Conservation (phyloP, 2,888 invertebrate species). For the Aethes cnicana region DNA sequence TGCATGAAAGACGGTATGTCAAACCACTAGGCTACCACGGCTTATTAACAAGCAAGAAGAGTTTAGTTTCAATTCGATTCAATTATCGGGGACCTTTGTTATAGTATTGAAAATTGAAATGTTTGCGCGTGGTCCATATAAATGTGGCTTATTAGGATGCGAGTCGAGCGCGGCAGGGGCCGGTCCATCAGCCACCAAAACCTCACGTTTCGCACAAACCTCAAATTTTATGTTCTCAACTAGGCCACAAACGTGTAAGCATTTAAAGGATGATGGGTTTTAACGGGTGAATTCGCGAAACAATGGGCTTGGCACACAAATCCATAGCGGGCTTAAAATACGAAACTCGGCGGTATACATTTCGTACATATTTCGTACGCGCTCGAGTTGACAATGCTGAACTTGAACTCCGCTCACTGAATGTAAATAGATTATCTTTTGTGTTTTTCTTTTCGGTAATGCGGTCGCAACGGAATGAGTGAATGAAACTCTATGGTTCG, state of each 20-base stretch:
- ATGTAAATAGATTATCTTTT: not conserved
- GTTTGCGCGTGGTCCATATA: slow-evolving; percentile 20
- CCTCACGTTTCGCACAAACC: slow-evolving; percentile 70
- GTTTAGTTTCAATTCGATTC: slow-evolving; percentile 2
- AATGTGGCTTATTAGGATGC: slow-evolving; percentile 16
- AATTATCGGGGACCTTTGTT: slow-evolving; percentile 6
- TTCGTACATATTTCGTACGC: slow-evolving; percentile 6
- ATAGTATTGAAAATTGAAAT: slow-evolving; percentile 15
- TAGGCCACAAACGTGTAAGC: slow-evolving; percentile 64
- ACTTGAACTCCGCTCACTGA: slow-evolving; percentile 13
- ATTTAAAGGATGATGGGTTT: slow-evolving; percentile 56
- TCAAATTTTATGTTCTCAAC: slow-evolving; percentile 72
- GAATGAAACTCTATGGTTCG: no score
- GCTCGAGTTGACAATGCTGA: slow-evolving; percentile 12
- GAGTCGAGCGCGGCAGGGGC: not conserved
- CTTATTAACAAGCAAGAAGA: no score
- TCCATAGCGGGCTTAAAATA: slow-evolving; percentile 33
- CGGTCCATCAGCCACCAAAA: slow-evolving; percentile 17
- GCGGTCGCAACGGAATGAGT: not conserved
- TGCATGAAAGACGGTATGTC: no score
- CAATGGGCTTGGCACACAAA: slow-evolving; percentile 64
- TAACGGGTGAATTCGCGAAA: slow-evolving; percentile 55
- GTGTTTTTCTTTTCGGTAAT: not conserved
- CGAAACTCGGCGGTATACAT: slow-evolving; percentile 14
- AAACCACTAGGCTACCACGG: no score